Evolutionary conservation across 2,113 vertebrate genomes (phyloP).

Genomic region (Hemiscyllium ocellatum): DNA sequence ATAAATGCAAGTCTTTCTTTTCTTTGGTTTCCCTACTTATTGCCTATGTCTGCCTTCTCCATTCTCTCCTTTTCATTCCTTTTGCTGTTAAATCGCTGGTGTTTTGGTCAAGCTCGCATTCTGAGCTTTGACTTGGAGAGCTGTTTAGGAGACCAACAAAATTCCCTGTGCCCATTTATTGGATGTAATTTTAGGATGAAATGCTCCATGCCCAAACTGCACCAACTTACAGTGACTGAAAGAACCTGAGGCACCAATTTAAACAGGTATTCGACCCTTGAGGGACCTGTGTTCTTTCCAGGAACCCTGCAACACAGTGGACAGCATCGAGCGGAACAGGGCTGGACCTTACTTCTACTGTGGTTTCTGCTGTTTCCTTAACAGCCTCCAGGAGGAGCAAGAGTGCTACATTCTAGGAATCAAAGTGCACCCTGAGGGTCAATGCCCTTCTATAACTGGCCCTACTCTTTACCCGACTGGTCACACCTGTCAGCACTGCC

Average conservation of each 20-base stretch:
- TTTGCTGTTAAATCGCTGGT: too few relatives aligned
- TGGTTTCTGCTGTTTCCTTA: neutral
- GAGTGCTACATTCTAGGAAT: neutral
- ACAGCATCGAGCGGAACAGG: neutral
- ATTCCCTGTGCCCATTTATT: too few relatives aligned
- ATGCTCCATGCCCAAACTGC: neutral
- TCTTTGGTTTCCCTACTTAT: too few relatives aligned
- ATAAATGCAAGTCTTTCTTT: too few relatives aligned
- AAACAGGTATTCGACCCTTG: neutral
- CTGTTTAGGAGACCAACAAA: too few relatives aligned
- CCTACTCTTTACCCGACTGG: neutral
- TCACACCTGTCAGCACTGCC: neutral
- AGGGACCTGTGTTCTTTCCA: neutral
- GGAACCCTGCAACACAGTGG: neutral
- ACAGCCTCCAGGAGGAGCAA: neutral
- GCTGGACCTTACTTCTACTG: neutral
- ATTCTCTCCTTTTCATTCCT: too few relatives aligned
- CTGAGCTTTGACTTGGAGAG: too few relatives aligned
- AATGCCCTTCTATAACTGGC: neutral
- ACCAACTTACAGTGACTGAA: neutral
- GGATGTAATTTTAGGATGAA: neutral
- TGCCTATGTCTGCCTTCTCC: too few relatives aligned
- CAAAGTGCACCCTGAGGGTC: neutral
- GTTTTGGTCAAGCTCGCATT: too few relatives aligned
- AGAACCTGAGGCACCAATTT: neutral